Evolutionary conservation across 2,888 invertebrate species (phyloP), one percentile per base, ranked within the genome.

Genomic region (Unio delphinus): DNA sequence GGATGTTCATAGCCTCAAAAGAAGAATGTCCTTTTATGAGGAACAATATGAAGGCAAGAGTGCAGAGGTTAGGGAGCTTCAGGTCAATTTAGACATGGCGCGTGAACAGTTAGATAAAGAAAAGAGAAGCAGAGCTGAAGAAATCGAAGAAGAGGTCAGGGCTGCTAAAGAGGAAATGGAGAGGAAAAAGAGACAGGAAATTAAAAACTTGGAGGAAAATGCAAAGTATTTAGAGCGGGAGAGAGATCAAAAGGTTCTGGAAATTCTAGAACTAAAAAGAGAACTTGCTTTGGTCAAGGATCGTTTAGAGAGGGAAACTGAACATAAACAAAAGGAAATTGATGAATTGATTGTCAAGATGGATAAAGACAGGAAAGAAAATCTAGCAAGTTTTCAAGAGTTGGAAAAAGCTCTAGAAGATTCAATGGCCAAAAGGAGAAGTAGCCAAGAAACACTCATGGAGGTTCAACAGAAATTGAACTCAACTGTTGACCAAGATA

Each of bases 31-130:
- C 6, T 77, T 77, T 63, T 77, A 74, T 56, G 74, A 73, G 26
- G 74, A 77, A 17, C 77, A 77, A 18, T 74, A 77, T 69, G 77
- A 77, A 59, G 74, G 71, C 55, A 77, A 74, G 65, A 74, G 77
- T 69, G 67, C 77, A n/a, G 74, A 77, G 59, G 65, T 61, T 17
- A 68, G 74, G 59, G 69, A 77, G 54, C 28, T 75, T 57, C 78
- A 75, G 62, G 78, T 75, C 3, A 64, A 68, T 34, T 57, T 75
- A 63, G 78, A 78, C 65, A 64, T 75, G 15, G 67, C 68, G 1
- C 72, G 73, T 64, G 64, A 78, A 54, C 75, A 78, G 57, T 61
- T 78, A 30, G 78, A 78, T 54, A 75, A 67, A 30, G 64, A 71
- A n/a, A 73, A 62, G 57, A 68, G 69, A 65, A 71, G 74, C 58